phyloP scores from a whole-genome alignment of 1,140 invertebrate species.

The Drosophila nannoptera region DNA sequence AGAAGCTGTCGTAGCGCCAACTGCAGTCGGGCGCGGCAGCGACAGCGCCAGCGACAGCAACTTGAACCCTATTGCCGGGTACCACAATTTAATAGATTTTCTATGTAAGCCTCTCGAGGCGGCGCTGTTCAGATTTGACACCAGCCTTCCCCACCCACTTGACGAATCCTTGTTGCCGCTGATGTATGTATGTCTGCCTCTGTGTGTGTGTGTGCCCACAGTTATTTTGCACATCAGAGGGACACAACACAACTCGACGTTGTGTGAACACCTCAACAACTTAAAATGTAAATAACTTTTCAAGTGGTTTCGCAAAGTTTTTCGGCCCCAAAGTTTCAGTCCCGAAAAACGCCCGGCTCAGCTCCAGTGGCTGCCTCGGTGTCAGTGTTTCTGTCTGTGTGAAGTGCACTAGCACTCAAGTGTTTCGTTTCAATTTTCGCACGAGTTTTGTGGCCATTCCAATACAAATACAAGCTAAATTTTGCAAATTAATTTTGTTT shows the following conservation, averaged over 20 bases:
- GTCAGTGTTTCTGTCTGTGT: constrained; percentile 41
- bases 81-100: constrained; percentile 76
- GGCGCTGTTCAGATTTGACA: constrained; percentile 70
- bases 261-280: constrained; percentile 75
- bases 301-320: constrained; percentile 76
- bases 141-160: constrained; percentile 49
- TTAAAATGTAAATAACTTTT: constrained; percentile 78
- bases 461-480: constrained; percentile 43
- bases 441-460: constrained; percentile 44
- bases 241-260: constrained; percentile 73
- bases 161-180: constrained; percentile 9
- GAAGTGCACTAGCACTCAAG: constrained; percentile 65
- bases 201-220: constrained; percentile 56
- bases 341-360: neutral
- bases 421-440: constrained; percentile 76
- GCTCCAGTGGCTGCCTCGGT: constrained; percentile 21
- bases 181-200: constrained; percentile 10
- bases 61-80: constrained; percentile 37
- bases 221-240: constrained; percentile 75
- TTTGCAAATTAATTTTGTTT: constrained; percentile 74
- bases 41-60: constrained; percentile 11
- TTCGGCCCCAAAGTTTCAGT: constrained; percentile 54
- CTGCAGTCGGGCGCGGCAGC: constrained; percentile 1
- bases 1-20: constrained; percentile 30
- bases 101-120: constrained; percentile 67